Conservation (phyloP, 2,888 invertebrate genomes). For the Agrotis segetum region DNA sequence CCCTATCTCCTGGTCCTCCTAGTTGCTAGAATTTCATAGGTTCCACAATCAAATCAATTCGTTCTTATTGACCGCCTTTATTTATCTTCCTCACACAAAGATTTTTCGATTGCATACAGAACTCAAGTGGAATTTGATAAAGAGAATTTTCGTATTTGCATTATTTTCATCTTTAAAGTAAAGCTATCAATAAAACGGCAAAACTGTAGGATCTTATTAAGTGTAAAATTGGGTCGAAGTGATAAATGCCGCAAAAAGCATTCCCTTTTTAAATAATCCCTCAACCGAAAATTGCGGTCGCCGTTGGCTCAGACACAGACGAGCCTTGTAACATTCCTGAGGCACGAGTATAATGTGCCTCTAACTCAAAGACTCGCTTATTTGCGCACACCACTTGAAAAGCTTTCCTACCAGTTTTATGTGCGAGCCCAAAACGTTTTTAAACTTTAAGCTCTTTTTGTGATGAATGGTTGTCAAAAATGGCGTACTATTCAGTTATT, state of each 20-base stretch:
- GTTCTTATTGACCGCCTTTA: slow-evolving; percentile 18
- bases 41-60: slow-evolving; percentile 24
- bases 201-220: slow-evolving; percentile 13
- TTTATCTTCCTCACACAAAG: background rate
- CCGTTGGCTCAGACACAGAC: slow-evolving; percentile 58
- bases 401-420: slow-evolving; percentile 72
- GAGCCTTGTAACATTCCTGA: slow-evolving; percentile 67
- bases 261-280: slow-evolving; percentile 60
- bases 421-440: slow-evolving; percentile 73
- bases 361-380: slow-evolving; percentile 72
- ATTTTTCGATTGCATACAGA: background rate
- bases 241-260: slow-evolving; percentile 49
- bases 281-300: slow-evolving; percentile 66
- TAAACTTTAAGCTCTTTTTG: slow-evolving; percentile 61
- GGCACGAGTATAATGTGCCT: slow-evolving; percentile 66
- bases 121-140: background rate
- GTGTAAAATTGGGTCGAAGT: slow-evolving; percentile 41
- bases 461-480: background rate
- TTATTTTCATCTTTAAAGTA: slow-evolving; percentile 10
- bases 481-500: slow-evolving; percentile 1
- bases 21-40: slow-evolving; percentile 24
- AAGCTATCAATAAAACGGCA: slow-evolving; percentile 26
- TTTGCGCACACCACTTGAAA: slow-evolving; percentile 73
- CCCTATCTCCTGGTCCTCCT: slow-evolving; percentile 65
- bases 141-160: slow-evolving; percentile 3